Base-by-base conservation (phyloP, 2,113 vertebrate species). In the Nyctereutes procyonoides region DNA sequence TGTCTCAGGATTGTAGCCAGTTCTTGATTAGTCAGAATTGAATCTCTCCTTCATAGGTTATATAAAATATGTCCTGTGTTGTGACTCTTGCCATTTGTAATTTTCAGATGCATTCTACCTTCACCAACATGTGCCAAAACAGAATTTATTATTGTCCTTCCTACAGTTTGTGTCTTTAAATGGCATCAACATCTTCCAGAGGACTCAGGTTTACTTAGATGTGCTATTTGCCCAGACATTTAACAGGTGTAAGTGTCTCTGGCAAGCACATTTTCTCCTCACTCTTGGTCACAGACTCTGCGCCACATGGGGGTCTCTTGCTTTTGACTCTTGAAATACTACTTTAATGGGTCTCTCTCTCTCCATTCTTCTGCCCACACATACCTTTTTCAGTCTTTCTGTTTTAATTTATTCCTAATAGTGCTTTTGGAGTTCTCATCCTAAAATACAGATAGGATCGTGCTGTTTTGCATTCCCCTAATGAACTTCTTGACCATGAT, bases 1-100 rank as follows among this genome's bases (percentile, higher is more conserved):
- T 88, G 12, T 79, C 16, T 84, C 58, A 74, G 77, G 55, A 85
- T 55, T 81, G 43, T 92, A 94, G 84, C 58, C 43, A 87, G 16
- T 10, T 90, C 74, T 48, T 69, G 56, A 84, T 97, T 62, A 30
- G 58, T 94, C 28, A 96, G 71, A 92, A 81, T 20, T 80, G 32
- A 88, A 20, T 92, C 35, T 58, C 12, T 87, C 83, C 32, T 63
- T 73, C 24, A 74, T 16, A 48, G 73, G 8, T 81, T 65, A 24
- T 80, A 65, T 85, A 67, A 92, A 55, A 48, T 83, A 24, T 94
- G 32, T 32, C 74, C 16, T 91, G 71, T 89, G 22, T 88, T 62
- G 51, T 92, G 63, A 26, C 51, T 95, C 7, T 91, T 5, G 55
- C 32, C 15, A 7, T 35, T 60, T 67, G 76, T 26, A n/a, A 30